phyloP scores from a whole-genome alignment of 2,113 vertebrate genomes.

The Periophthalmodon schlosseri region DNA sequence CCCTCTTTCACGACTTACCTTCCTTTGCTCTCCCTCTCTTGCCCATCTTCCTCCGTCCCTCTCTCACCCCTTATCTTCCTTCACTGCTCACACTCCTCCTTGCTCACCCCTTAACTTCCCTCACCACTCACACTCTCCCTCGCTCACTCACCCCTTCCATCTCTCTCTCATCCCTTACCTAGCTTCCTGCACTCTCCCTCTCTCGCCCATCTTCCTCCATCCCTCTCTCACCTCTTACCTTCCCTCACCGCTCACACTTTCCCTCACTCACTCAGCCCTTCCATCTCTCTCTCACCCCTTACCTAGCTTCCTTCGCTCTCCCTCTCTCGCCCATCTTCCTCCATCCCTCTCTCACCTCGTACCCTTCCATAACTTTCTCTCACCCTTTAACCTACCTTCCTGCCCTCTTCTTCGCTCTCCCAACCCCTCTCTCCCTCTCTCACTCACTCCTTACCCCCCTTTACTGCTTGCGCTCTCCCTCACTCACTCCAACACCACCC shows the following conservation, averaged over 20 bases:
- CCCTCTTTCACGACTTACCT: no score
- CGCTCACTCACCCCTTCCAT: background rate
- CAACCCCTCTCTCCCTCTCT: slow-evolving; percentile 80
- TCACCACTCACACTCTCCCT: background rate
- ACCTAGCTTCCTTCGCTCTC: no score
- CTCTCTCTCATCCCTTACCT: background rate
- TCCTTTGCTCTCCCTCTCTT: no score
- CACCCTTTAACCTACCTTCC: no score
- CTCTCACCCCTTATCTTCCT: background rate
- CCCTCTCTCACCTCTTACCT: background rate
- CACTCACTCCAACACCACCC: slow-evolving; percentile 31
- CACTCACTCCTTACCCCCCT: slow-evolving; percentile 69
- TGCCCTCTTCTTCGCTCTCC: no score
- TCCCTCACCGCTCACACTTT: no score
- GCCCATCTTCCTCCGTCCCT: no score
- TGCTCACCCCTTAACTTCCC: background rate
- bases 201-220: no score
- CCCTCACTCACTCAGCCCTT: no score
- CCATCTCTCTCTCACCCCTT: background rate
- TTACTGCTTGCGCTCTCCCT: slow-evolving; percentile 38
- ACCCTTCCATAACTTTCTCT: no score
- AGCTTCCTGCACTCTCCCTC: background rate
- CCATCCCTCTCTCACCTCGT: no score
- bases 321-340: no score
- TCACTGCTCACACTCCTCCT: background rate